Base-by-base conservation (phyloP, 2,797 vertebrate species). In the Otolemur crassicaudatus region DNA sequence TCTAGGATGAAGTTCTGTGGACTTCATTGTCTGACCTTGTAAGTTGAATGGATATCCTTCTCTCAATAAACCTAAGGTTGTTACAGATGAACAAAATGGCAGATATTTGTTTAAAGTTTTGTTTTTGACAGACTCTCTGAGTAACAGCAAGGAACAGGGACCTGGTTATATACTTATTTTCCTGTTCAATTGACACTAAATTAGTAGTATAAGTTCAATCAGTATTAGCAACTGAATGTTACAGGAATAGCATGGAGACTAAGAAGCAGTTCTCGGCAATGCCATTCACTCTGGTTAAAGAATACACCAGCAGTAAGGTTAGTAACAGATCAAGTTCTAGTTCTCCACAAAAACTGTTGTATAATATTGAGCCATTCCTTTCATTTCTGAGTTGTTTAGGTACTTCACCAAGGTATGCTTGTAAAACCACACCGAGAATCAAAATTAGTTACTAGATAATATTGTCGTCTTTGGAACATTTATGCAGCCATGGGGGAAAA, bases 81-180 rank as follows among this genome's bases (percentile, higher is more conserved):
- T 94, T 92, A 92, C 1, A 58, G 34, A 60, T n/a, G 16, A 12
- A 69, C 40, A 87, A 49, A 7, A 92, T 49, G 46, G 94, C 98
- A 77, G 49, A 60, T 93, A 10, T 65, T 96, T 70, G 19, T 92
- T 96, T 77, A 29, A 5, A 96, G 58, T 34, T 96, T 94, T 90
- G 88, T 72, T 90, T 89, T 27, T 82, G 81, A 96, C 73, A 96
- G 69, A 89, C 17, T 5, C 31, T 96, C 81, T 96, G 92, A 97
- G 43, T 87, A 97, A 92, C 81, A 92, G 27, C 16, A 94, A 81
- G n/a, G 8, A 97, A 67, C 2, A 27, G 12, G 4, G 29, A 90
- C 3, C 43, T 49, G 40, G 53, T 23, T 65, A 37, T 53, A 92
- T 91, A 7, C 31, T 96, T 96, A 73, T 10, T 67, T 86, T 91